Evolutionary conservation across 1,140 invertebrate genomes (phyloP).

Genomic region (Sarcophaga bullata): DNA sequence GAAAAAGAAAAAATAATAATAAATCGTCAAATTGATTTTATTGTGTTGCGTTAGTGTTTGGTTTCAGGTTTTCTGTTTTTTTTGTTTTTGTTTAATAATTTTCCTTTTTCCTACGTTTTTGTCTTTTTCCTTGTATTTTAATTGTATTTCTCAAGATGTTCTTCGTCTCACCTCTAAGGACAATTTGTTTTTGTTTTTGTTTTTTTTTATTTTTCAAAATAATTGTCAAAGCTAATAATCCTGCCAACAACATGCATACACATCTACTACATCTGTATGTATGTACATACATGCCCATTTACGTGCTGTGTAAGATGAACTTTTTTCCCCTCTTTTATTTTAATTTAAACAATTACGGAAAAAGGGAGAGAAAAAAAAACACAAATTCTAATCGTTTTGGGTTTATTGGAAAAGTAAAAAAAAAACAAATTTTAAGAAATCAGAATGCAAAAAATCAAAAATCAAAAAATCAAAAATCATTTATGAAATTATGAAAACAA

Average conservation of each 20-base stretch:
- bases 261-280: too few relatives aligned
- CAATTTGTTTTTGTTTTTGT: not conserved
- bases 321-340: too few relatives aligned
- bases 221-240: constrained; percentile 24
- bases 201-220: not conserved
- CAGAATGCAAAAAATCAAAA: not conserved
- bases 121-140: too few relatives aligned
- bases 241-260: not conserved
- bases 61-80: not conserved
- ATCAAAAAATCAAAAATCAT: not conserved
- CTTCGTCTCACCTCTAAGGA: not conserved
- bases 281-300: too few relatives aligned
- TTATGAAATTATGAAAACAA: constrained; percentile 7
- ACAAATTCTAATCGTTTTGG: not conserved
- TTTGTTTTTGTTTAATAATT: not conserved
- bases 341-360: too few relatives aligned
- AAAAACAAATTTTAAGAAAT: not conserved
- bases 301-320: too few relatives aligned
- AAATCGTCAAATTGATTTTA: not conserved
- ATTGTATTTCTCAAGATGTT: not conserved
- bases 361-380: not conserved
- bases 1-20: not conserved
- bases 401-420: not conserved
- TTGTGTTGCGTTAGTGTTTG: not conserved
- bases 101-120: too few relatives aligned